Evolutionary conservation across 2,888 invertebrate species (phyloP).

Genomic region (Papilio protenor): DNA sequence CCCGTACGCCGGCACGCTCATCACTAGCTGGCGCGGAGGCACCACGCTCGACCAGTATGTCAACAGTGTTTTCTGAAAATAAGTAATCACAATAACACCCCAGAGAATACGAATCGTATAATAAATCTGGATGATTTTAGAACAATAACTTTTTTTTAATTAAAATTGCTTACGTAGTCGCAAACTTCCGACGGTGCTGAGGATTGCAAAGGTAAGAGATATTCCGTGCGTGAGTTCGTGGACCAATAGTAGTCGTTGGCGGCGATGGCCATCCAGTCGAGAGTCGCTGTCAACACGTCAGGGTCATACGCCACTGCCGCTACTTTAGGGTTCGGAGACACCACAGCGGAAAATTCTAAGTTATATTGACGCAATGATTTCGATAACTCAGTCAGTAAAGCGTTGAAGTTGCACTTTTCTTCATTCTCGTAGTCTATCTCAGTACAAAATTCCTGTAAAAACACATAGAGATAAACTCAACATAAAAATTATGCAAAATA

Average conservation of each 20-base stretch:
- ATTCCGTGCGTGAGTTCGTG: slow-evolving; percentile 89
- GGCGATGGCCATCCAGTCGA: slow-evolving; percentile 93
- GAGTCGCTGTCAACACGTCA: slow-evolving; percentile 85
- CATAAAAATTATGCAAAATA: no score
- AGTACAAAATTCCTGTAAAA: slow-evolving; percentile 84
- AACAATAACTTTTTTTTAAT: no score
- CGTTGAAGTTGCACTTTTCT: slow-evolving; percentile 88
- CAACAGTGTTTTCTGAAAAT: slow-evolving; percentile 70
- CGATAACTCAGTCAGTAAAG: slow-evolving; percentile 87
- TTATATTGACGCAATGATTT: slow-evolving; percentile 85
- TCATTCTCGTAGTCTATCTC: slow-evolving; percentile 74
- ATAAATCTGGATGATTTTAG: no score
- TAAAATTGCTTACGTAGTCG: slow-evolving; percentile 85
- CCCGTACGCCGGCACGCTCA: slow-evolving; percentile 91
- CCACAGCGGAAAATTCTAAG: slow-evolving; percentile 88
- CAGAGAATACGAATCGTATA: background rate
- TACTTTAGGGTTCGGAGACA: slow-evolving; percentile 88
- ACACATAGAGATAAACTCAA: background rate
- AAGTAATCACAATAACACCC: background rate
- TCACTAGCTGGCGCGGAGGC: slow-evolving; percentile 86
- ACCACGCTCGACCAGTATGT: slow-evolving; percentile 90
- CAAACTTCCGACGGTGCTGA: slow-evolving; percentile 86
- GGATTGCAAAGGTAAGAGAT: slow-evolving; percentile 89
- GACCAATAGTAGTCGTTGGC: slow-evolving; percentile 92
- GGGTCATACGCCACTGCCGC: slow-evolving; percentile 90